A percentile compares a stretch with the other conserved stretches of the same genome.
These are phyloP conservation scores for Chymomyza caudatula DNA, from an alignment of 2,888 invertebrate species.

Conservation along the genomic window DNA sequence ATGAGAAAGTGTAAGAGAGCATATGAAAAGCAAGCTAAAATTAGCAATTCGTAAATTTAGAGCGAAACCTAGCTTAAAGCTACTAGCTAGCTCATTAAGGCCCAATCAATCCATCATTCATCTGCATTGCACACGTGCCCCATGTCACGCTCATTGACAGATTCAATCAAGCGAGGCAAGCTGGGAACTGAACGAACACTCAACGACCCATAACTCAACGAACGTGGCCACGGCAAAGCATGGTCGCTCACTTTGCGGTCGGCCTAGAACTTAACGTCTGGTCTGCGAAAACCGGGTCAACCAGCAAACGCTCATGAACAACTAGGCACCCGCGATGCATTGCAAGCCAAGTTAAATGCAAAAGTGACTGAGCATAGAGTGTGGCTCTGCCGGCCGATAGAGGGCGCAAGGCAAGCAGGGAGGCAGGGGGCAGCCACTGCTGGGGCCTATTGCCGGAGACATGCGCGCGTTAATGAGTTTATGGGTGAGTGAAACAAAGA, in stretches of 20 bases:
- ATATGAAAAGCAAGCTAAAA: not conserved
- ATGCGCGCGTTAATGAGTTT: conserved; percentile 53
- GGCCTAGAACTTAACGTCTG: not conserved
- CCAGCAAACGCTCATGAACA: conserved; percentile 28
- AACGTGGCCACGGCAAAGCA: too few species aligned
- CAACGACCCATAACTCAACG: not conserved
- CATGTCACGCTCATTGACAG: not conserved
- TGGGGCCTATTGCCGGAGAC: conserved; percentile 28
- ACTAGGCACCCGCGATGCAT: not conserved
- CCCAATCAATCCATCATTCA: not conserved
- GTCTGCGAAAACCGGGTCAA: conserved; percentile 29
- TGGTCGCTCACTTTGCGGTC: not conserved
- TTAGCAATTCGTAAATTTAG: not conserved
- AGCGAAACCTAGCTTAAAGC: too few species aligned
- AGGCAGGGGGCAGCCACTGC: conserved; percentile 24
- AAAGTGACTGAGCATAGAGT: conserved; percentile 1
- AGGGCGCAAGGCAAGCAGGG: not conserved
- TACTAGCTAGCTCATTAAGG: not conserved
- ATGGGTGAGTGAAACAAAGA: conserved; percentile 45
- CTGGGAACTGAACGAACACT: not conserved
- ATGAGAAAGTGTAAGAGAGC: not conserved
- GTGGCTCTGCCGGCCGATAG: not conserved
- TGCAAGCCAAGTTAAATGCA: not conserved
- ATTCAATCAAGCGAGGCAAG: not conserved
- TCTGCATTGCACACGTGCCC: not conserved